phyloP scores from a whole-genome alignment of 1,140 invertebrate species.

The Dreissena rostriformis region DNA sequence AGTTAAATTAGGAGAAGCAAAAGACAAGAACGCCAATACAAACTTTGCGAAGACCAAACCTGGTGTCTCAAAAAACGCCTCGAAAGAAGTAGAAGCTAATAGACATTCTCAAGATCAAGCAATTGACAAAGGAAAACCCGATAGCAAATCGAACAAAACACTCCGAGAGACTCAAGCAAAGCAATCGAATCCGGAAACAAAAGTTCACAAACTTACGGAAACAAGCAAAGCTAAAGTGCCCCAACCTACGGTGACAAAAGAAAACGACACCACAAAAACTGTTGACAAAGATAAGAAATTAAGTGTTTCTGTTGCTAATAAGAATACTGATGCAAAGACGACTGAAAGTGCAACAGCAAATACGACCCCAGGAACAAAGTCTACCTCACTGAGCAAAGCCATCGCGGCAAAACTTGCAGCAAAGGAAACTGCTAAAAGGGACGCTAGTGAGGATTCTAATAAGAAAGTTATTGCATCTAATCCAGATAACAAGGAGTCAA shows the following conservation, averaged over 20 bases:
- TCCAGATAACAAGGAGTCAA: too few species aligned
- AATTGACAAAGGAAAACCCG: not conserved
- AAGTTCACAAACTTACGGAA: not conserved
- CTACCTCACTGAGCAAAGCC: slow-evolving; percentile 18
- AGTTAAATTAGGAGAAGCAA: not conserved
- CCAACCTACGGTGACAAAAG: not conserved
- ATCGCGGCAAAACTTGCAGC: slow-evolving; percentile 2
- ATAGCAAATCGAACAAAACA: not conserved
- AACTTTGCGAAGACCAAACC: not conserved
- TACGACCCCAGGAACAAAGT: not conserved
- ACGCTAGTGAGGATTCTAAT: not conserved
- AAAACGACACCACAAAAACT: not conserved
- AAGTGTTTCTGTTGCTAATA: slow-evolving; percentile 5
- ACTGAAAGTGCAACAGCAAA: slow-evolving; percentile 1
- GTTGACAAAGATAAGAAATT: slow-evolving; percentile 18
- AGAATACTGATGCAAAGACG: slow-evolving; percentile 19
- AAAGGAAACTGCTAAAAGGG: not conserved
- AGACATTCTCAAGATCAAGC: not conserved
- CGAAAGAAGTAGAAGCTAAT: not conserved
- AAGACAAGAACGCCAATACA: slow-evolving; percentile 6
- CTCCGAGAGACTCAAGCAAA: not conserved
- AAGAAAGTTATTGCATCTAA: too few species aligned
- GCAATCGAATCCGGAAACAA: not conserved
- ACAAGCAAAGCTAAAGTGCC: not conserved
- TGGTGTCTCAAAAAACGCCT: not conserved